phyloP scores from a whole-genome alignment of 2,113 vertebrate genomes.

The Todiramphus chloris region DNA sequence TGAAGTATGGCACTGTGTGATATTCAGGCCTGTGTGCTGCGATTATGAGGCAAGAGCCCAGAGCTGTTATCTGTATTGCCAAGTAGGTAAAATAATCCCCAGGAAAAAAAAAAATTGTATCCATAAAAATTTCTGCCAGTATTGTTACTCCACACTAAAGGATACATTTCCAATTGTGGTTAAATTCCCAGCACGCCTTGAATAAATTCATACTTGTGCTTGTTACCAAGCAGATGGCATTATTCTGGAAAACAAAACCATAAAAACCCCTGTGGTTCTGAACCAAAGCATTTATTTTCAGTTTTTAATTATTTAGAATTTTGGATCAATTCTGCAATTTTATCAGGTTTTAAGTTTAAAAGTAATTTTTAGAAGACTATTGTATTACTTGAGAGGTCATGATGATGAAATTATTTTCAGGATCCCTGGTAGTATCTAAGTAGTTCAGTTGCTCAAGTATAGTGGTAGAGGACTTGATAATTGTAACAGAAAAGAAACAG shows the following conservation, averaged over 20 bases:
- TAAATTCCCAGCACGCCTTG: neutral
- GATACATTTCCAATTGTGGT: neutral
- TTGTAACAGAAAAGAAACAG: neutral
- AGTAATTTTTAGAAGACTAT: neutral
- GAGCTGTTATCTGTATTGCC: neutral
- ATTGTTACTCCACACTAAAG: neutral
- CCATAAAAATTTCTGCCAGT: neutral
- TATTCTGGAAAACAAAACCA: neutral
- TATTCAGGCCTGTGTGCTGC: neutral
- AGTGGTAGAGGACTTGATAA: neutral
- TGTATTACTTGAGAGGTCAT: neutral
- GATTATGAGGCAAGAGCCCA: neutral
- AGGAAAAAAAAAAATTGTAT: neutral
- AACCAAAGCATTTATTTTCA: neutral
- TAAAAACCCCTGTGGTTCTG: neutral
- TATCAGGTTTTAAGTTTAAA: neutral
- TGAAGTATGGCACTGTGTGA: fast-evolving
- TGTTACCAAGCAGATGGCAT: neutral
- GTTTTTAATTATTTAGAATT: neutral
- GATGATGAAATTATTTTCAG: neutral
- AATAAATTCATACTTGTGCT: neutral
- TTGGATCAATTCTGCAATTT: neutral
- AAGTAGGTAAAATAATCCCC: neutral
- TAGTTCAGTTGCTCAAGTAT: neutral
- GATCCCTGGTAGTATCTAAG: neutral